Evolutionary conservation across 2,888 invertebrate genomes (phyloP).

Genomic region (Oscheius sp.): DNA sequence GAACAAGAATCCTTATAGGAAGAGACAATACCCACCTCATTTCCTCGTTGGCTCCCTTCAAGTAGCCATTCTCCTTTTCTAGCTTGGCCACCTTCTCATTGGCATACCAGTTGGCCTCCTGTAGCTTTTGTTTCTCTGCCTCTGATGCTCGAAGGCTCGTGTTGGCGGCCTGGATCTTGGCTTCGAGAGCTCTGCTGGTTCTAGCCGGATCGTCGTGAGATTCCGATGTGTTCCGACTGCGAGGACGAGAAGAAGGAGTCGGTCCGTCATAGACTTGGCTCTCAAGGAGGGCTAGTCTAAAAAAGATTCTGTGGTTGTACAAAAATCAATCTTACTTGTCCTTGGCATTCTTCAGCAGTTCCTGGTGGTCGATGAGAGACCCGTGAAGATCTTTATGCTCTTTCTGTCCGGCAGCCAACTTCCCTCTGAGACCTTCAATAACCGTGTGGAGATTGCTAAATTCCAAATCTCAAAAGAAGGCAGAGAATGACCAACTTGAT

Average conservation of each 20-base stretch:
- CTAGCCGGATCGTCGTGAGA: conserved; percentile 32
- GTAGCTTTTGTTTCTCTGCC: conserved; percentile 51
- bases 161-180: conserved; percentile 47
- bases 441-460: conserved; percentile 55
- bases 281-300: conserved; percentile 37
- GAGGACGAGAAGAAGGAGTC: conserved; percentile 30
- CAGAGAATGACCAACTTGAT: conserved; percentile 43
- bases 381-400: conserved; percentile 42
- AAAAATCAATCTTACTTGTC: conserved; percentile 40
- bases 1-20: background rate
- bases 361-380: conserved; percentile 48
- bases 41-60: conserved; percentile 54
- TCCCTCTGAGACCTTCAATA: conserved; percentile 52
- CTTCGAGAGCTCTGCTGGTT: conserved; percentile 43
- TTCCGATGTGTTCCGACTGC: conserved; percentile 41
- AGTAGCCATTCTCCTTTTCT: conserved; percentile 54
- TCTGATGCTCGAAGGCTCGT: conserved; percentile 44
- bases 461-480: background rate
- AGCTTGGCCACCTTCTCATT: conserved; percentile 52
- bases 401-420: conserved; percentile 39
- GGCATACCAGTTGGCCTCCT: conserved; percentile 53
- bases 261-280: conserved; percentile 31
- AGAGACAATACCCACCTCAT: conserved; percentile 43
- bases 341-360: conserved; percentile 53
- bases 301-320: background rate